Conservation (phyloP, 2,888 invertebrate genomes). For the Sphaerophoria taeniata region DNA sequence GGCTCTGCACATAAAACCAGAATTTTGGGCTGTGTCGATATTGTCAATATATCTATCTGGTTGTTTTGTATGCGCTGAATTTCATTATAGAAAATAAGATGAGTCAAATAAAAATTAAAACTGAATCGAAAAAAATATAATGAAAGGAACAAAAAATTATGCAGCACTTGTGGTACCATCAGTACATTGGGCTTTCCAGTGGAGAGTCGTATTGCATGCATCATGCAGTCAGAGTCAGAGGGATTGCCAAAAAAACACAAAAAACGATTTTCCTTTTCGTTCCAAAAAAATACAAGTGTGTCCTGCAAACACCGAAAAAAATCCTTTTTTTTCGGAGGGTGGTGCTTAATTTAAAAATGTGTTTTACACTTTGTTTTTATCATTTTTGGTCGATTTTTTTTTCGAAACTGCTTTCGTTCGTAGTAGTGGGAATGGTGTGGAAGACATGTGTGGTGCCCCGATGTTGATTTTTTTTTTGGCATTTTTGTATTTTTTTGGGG, state of each 20-base stretch:
- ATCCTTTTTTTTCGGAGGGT: slow-evolving; percentile 57
- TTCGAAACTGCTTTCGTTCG: not conserved
- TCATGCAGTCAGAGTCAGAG: slow-evolving; percentile 27
- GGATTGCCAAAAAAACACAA: slow-evolving; percentile 63
- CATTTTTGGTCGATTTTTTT: not conserved
- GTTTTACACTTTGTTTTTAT: slow-evolving; percentile 69
- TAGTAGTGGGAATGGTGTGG: slow-evolving; percentile 9
- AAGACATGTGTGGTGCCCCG: slow-evolving; percentile 43
- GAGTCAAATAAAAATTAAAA: slow-evolving; percentile 48
- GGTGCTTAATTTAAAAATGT: slow-evolving; percentile 75
- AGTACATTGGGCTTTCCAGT: slow-evolving; percentile 21
- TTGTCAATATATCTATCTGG: slow-evolving; percentile 71
- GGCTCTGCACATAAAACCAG: slow-evolving; percentile 16
- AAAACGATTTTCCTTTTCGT: not conserved
- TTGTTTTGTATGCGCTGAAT: slow-evolving; percentile 69
- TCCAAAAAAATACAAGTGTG: slow-evolving; percentile 50
- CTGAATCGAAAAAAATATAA: slow-evolving; percentile 1
- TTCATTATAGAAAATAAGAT: slow-evolving; percentile 73
- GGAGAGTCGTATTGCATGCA: slow-evolving; percentile 13
- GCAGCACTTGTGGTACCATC: slow-evolving; percentile 66
- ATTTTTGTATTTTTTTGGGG: slow-evolving; percentile 57
- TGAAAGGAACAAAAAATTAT: slow-evolving; percentile 55
- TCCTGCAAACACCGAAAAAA: slow-evolving; percentile 64
- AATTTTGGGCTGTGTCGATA: slow-evolving; percentile 50
- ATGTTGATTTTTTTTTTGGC: slow-evolving; percentile 38